phyloP scores from a whole-genome alignment of 2,888 invertebrate genomes.

The Dioctria rufipes region DNA sequence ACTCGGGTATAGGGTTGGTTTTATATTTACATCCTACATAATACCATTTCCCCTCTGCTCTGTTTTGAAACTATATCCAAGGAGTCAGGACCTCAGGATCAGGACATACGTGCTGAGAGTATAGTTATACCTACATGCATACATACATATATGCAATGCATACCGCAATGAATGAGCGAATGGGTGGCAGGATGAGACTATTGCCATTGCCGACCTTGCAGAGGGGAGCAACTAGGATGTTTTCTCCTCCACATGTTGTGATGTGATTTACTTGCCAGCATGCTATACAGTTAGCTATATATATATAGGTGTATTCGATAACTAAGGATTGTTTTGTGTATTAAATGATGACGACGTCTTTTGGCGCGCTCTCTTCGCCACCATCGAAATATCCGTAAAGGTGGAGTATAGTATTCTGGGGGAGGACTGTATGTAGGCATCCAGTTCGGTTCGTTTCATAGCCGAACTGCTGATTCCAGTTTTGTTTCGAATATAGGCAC shows the following conservation, averaged over 20 bases:
- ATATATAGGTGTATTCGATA: slow-evolving; percentile 9
- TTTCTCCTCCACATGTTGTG: slow-evolving; percentile 50
- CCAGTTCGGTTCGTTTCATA: not conserved
- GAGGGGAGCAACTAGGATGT: not conserved
- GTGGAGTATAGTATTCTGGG: slow-evolving; percentile 11
- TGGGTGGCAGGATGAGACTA: slow-evolving; percentile 6
- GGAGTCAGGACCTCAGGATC: not conserved
- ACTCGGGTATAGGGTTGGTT: slow-evolving; percentile 24
- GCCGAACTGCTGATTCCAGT: slow-evolving; percentile 25
- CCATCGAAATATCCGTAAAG: not conserved
- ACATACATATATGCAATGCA: slow-evolving; percentile 17
- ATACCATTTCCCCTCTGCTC: slow-evolving; percentile 6
- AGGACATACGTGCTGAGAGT: slow-evolving; percentile 21
- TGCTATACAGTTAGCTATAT: not conserved
- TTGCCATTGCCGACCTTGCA: not conserved
- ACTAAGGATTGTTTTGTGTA: slow-evolving; percentile 47
- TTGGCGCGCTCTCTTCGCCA: slow-evolving; percentile 38
- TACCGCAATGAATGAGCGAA: slow-evolving; percentile 1
- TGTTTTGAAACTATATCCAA: not conserved
- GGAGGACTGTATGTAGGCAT: slow-evolving; percentile 11
- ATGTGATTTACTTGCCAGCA: slow-evolving; percentile 45
- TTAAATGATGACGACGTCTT: slow-evolving; percentile 18
- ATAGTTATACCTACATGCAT: too few species aligned
- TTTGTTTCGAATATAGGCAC: slow-evolving; percentile 51
- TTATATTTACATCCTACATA: not conserved